Base-by-base conservation (phyloP, 2,797 vertebrate genomes). In the Siniperca obscura region DNA sequence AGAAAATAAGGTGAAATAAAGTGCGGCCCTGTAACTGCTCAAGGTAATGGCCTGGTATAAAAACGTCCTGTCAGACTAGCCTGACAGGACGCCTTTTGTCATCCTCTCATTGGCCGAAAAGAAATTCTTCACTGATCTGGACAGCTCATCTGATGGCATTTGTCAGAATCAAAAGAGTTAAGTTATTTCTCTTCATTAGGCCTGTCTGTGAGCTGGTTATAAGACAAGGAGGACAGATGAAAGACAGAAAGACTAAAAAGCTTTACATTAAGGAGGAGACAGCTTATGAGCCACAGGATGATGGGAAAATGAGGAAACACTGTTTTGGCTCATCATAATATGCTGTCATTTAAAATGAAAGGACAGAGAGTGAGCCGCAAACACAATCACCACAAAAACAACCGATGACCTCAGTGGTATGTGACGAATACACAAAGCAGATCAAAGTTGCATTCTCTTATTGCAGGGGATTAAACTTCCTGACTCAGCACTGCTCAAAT, bases 341-440 rank as follows among this genome's bases (percentile, higher is more conserved):
- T 21, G 42, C 67, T 86, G 80, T 75, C 42, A 57, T 56, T 79
- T 46, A 36, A 78, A 80, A 74, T 74, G 59, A 80, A 80, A 79
- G 34, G 72, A 76, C 30, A 59, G 36, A 78, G 14, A 60, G 40
- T 34, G 74, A 90, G 82, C 80, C 6, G 66, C 67, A 27, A 74
- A 85, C 27, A 65, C 61, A 78, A 46, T 78, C 70, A 69, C 65
- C 69, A 30, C 67, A 78, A 62, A 80, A 83, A 38, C 48, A 78
- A 40, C 42, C 4, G 2, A 17, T 83, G 53, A 80, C 70, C 61
- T 86, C 66, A 30, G 12, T n/a, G 52, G 57, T 59, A 38, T 67
- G 38, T 40, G 62, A 46, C 62, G 42, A 79, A 84, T 46, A 70
- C 38, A 25, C 22, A 38, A 27, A 53, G 27, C 30, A 83, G 59